Percentiles rank a stretch among this genome's conserved stretches.
Conservation (phyloP, 2,797 vertebrate species). For the Gephyroberyx darwinii region DNA sequence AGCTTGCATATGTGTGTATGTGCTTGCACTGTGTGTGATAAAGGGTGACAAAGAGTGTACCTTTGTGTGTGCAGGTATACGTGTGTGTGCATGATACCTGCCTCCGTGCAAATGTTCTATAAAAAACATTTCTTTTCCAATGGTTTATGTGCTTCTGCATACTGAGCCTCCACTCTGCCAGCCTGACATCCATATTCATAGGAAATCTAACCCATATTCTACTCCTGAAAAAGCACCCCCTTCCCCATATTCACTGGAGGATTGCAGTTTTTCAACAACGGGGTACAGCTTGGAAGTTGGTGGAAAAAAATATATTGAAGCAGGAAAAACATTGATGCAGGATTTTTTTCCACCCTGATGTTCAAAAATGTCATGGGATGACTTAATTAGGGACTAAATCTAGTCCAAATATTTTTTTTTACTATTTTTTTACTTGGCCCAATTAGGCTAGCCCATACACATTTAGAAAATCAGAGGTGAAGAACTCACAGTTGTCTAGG, state of each 20-base stretch:
- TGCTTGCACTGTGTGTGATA: not conserved
- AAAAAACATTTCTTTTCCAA: not conserved
- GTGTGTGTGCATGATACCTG: not conserved
- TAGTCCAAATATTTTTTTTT: slow-evolving; percentile 2
- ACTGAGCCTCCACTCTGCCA: slow-evolving; percentile 12
- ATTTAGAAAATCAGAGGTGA: not conserved
- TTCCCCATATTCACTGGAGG: slow-evolving; percentile 16
- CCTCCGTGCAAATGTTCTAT: slow-evolving; percentile 16
- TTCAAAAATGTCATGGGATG: not conserved
- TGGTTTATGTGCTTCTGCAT: slow-evolving; percentile 23
- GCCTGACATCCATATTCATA: slow-evolving; percentile 52
- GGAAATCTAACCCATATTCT: slow-evolving; percentile 48
- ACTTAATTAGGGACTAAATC: not conserved
- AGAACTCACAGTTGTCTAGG: not conserved
- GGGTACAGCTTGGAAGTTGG: slow-evolving; percentile 3
- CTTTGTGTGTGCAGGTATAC: not conserved
- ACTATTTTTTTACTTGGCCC: not conserved
- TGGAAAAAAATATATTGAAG: not conserved
- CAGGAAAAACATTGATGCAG: not conserved
- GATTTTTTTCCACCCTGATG: not conserved
- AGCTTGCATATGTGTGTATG: slow-evolving; percentile 16
- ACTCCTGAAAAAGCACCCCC: slow-evolving; percentile 30
- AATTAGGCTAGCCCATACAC: not conserved
- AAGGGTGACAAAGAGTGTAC: not conserved
- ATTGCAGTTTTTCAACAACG: not conserved